Base-by-base conservation (phyloP, 2,113 vertebrate species). In the pig (Sus scrofa) region DNA sequence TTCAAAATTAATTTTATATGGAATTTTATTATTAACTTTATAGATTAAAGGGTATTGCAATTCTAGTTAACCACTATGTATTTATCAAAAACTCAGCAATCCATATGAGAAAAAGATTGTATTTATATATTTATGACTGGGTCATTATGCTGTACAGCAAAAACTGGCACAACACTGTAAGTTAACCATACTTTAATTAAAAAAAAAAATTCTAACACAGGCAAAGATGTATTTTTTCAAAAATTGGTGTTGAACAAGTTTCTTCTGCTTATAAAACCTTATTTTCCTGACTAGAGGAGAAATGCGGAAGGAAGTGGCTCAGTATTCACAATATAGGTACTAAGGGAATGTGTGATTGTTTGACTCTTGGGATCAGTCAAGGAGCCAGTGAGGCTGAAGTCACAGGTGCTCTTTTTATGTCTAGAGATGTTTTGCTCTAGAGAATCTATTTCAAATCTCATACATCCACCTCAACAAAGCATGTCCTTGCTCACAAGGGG, bases 361-460 rank as follows among this genome's bases (percentile, higher is more conserved):
- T 94, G 73, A 13, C 34, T 84, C 7, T 18, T 84, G 54, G 13
- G 13, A 6, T 82, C 3, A 13, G 62, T 73, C 30, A 93, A 26
- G 14, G 3, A 68, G 18, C 2, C 52, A 73, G 0, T 86, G n/a
- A 95, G 20, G 15, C 27, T 63, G 26, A 92, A 56, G 27, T 62
- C 73, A 70, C 14, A 75, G 63, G 50, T 89, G 20, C 30, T 77
- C 50, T 92, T 79, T 92, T 0, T 63, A 34, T 65, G 4, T 5
- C 24, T 44, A 0, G 6, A 78, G 13, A 24, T 22, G 16, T 86
- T 96, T 24, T 0, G 1, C 32, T 94, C 62, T 26, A 71, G 44
- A 92, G 22, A 85, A 30, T 73, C 56, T n/a, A 27, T 60, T 94
- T 95, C 58, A 96, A 68, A 74, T n/a, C 58, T 84, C 14, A 60